Evolutionary conservation across 2,888 invertebrate species (phyloP).

Genomic region (Erpobdella octoculata): DNA sequence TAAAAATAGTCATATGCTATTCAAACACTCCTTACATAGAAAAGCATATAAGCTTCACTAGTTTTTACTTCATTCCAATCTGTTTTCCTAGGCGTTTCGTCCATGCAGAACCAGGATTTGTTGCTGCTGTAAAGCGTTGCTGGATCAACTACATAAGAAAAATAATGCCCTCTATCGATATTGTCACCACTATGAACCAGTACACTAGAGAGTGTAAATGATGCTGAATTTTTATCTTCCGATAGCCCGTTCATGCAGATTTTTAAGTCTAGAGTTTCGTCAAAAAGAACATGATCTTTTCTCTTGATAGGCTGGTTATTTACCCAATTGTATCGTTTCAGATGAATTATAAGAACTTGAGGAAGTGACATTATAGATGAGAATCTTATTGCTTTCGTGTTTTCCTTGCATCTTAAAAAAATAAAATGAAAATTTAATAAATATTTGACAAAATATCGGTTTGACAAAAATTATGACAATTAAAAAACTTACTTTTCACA

Average conservation of each 20-base stretch:
- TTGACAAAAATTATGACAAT: too few species aligned
- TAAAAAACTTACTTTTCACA: neutral
- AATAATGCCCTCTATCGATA: neutral
- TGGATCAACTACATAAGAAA: neutral
- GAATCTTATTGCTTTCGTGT: neutral
- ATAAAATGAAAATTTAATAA: too few species aligned
- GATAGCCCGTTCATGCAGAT: too few species aligned
- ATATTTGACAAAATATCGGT: too few species aligned
- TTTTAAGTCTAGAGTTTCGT: too few species aligned
- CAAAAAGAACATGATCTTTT: too few species aligned
- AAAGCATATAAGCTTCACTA: neutral
- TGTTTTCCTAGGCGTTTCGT: too few species aligned
- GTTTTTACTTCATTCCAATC: too few species aligned
- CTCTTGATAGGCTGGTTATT: too few species aligned
- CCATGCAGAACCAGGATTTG: neutral
- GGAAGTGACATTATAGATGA: neutral
- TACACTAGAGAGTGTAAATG: neutral
- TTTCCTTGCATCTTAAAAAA: neutral
- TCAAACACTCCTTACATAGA: neutral
- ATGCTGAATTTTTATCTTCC: too few species aligned
- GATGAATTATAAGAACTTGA: neutral
- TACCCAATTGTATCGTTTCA: slow-evolving; percentile 19
- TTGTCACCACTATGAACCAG: neutral
- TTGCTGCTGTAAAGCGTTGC: neutral
- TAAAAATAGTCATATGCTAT: too few species aligned